These are phyloP conservation scores for Haliclona indistincta DNA, from an alignment of 37 sponge, comb jelly and placozoan genomes.

Conservation along the genomic window DNA sequence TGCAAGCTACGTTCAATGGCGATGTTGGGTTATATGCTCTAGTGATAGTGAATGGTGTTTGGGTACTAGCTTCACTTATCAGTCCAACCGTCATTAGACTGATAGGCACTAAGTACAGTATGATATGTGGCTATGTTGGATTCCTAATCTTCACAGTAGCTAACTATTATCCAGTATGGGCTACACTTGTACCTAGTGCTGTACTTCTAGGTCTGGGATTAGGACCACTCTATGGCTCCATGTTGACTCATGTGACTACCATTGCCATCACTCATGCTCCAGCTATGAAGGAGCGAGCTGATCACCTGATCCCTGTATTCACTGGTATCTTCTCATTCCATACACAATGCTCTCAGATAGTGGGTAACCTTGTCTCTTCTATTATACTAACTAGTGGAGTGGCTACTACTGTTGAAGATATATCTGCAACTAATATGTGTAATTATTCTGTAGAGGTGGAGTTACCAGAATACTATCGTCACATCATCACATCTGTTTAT, in stretches of 20 bases:
- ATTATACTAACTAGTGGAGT: constrained; percentile 15
- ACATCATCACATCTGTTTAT: constrained; percentile 46
- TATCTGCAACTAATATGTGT: background rate
- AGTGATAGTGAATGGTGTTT: no score
- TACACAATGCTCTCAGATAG: constrained; percentile 16
- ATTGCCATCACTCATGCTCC: constrained; percentile 33
- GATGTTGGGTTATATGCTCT: no score
- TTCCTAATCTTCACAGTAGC: constrained; percentile 13
- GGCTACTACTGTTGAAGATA: background rate
- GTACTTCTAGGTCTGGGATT: constrained; percentile 51
- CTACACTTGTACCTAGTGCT: constrained; percentile 67
- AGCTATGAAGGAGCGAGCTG: background rate
- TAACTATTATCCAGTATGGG: constrained; percentile 74
- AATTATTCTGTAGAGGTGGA: background rate
- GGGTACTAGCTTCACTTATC: constrained; percentile 15
- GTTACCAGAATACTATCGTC: background rate
- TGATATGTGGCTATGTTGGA: background rate
- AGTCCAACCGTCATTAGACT: background rate
- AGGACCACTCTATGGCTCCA: constrained; percentile 57
- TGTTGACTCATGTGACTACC: constrained; percentile 22
- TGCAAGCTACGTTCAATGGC: constrained; percentile 35
- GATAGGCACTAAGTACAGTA: constrained; percentile 17
- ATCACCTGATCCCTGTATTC: constrained; percentile 16
- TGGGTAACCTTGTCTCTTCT: constrained; percentile 44
- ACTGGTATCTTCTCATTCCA: constrained; percentile 34